These are phyloP conservation scores for Strigamia maritima DNA, from an alignment of 2,888 invertebrate species.

Conservation along the genomic window DNA sequence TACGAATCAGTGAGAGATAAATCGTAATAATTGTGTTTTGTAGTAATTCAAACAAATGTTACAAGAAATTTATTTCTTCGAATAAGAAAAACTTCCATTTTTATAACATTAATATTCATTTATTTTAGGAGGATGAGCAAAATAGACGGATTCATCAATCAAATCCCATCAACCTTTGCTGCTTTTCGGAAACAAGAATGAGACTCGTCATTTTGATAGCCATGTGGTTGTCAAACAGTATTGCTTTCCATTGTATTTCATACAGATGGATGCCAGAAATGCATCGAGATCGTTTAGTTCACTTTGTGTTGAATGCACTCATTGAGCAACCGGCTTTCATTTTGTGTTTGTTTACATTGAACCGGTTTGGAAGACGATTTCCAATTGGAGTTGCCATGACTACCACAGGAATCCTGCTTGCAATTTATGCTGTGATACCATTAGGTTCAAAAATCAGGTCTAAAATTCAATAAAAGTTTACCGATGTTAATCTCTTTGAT, in stretches of 20 bases:
- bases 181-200: background rate
- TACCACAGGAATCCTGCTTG: background rate
- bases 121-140: background rate
- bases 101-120: background rate
- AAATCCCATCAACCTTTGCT: slow-evolving; percentile 23
- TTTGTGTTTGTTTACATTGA: slow-evolving; percentile 22
- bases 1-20: slow-evolving; percentile 30
- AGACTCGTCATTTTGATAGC: background rate
- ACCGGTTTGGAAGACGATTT: slow-evolving; percentile 31
- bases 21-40: background rate
- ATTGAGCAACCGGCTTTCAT: slow-evolving; percentile 21
- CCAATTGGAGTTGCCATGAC: background rate
- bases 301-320: slow-evolving; percentile 26
- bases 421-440: background rate
- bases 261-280: background rate
- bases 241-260: slow-evolving; percentile 4
- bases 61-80: background rate
- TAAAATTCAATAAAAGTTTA: background rate
- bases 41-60: background rate
- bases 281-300: background rate
- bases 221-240: slow-evolving; percentile 25
- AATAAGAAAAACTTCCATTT: background rate
- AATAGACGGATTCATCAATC: background rate
- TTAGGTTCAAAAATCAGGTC: background rate
- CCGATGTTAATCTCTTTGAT: no score